Percentiles rank a stretch among this genome's conserved stretches.
phyloP scores from a whole-genome alignment of 2,888 invertebrate genomes.

The Ornithoptera alexandrae region DNA sequence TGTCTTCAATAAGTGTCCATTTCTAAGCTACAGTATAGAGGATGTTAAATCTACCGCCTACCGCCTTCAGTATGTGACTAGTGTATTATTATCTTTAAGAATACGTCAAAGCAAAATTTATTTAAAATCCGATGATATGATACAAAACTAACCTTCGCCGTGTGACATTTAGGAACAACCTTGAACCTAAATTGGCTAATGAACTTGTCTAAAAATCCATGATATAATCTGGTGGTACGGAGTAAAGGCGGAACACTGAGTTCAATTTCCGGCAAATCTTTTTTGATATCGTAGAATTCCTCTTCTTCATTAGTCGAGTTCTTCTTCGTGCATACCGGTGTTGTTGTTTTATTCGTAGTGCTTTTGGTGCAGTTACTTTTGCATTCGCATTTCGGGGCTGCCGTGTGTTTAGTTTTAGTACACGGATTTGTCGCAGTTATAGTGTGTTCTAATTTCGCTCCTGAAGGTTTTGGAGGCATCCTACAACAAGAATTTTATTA shows the following conservation, averaged over 20 bases:
- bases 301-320: not conserved
- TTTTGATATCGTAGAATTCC: slow-evolving; percentile 16
- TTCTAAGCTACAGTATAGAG: too few relatives aligned
- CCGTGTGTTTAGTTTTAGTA: not conserved
- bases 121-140: not conserved
- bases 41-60: too few relatives aligned
- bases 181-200: slow-evolving; percentile 21
- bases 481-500: not conserved
- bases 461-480: not conserved
- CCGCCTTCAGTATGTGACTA: too few relatives aligned
- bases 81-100: too few relatives aligned
- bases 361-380: not conserved
- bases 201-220: slow-evolving; percentile 22
- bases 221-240: not conserved
- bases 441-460: not conserved
- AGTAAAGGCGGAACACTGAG: slow-evolving; percentile 8
- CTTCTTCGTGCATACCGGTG: not conserved
- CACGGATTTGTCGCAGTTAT: not conserved
- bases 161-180: slow-evolving; percentile 3
- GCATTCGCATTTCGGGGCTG: not conserved
- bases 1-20: too few relatives aligned
- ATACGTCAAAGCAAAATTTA: not conserved
- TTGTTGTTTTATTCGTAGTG: not conserved
- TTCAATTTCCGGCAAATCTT: slow-evolving; percentile 19
- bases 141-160: slow-evolving; percentile 18